Evolutionary conservation across 2,888 invertebrate species (phyloP), one percentile per base, ranked within the genome.

Genomic region (Liodrosophila aerea): DNA sequence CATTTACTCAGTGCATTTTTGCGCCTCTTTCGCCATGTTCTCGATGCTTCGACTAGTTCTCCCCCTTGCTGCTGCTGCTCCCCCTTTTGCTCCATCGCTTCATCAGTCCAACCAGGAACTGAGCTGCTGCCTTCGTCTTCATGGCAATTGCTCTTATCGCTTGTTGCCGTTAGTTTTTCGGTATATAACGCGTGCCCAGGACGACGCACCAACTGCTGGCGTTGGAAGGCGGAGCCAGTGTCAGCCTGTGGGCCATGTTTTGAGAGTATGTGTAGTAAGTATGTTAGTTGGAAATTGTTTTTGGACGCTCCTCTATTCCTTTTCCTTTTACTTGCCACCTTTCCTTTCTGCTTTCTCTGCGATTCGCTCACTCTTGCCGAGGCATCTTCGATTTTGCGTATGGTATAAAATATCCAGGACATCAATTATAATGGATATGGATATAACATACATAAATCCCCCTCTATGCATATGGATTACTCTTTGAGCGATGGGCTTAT

Each of bases 221-320:
- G 57, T 59, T 70, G 47, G 69, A 73, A 82, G 83, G 85, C 83
- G 85, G 83, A 82, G 83, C 82, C 72, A 73, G 37, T 59, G 66
- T 51, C 44, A 7, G 29, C 31, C 57, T 47, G 36, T 46, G 66
- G 50, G 61, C 12, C 29, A 36, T 46, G n/a, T n/a, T n/a, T n/a
- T n/a, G n/a, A n/a, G n/a, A n/a, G n/a, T n/a, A n/a, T n/a, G n/a
- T n/a, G 40, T 15, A 29, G 37, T 34, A 45, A 45, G 36, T 31
- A 39, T 63, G 64, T 43, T 44, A 41, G 31, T 51, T 15, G 16
- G 27, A 16, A 44, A 54, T 27, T 33, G 54, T 47, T 51, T 63
- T 37, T 41, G n/a, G n/a, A n/a, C n/a, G 8, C 33, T 33, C 12
- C 22, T 46, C 30, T 29, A 30, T 11, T 8, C 13, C 12, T 3